Percentiles rank a stretch among this genome's conserved stretches.
Evolutionary conservation across 2,888 invertebrate species (phyloP).

Genomic region (Tryphoninae sp.): DNA sequence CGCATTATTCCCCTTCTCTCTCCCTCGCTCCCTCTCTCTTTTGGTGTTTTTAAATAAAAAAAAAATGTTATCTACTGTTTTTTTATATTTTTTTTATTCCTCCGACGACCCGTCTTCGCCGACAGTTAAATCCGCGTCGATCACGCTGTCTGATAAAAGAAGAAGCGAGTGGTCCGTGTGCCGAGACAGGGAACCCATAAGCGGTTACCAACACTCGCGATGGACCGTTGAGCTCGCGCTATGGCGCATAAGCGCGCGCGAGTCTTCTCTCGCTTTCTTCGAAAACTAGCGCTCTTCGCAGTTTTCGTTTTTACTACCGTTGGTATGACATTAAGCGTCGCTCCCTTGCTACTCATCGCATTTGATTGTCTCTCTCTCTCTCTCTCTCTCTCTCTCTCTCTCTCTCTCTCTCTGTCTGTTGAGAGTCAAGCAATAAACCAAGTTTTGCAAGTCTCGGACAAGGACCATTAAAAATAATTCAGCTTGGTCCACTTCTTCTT

Average conservation of each 20-base stretch:
- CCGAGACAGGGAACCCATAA: background rate
- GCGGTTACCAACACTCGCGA: background rate
- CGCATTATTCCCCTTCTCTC: background rate
- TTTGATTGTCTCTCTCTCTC: background rate
- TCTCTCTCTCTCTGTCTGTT: background rate
- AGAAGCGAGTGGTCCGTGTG: constrained; percentile 2
- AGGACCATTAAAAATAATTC: background rate
- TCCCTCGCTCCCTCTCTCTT: background rate
- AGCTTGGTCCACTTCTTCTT: constrained; percentile 15
- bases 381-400: background rate
- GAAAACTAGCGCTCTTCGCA: constrained; percentile 28
- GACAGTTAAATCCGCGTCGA: constrained; percentile 29
- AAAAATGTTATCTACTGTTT: background rate
- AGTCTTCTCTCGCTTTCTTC: constrained; percentile 5
- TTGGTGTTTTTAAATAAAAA: background rate
- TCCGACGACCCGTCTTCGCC: constrained; percentile 5
- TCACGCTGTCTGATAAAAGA: constrained; percentile 33
- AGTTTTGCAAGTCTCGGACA: constrained; percentile 10
- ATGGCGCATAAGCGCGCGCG: background rate
- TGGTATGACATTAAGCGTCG: constrained; percentile 10
- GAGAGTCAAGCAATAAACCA: constrained; percentile 7
- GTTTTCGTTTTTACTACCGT: constrained; percentile 21
- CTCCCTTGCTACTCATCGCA: constrained; percentile 22
- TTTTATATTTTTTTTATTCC: constrained; percentile 9
- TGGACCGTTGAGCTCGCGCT: background rate